Evolutionary conservation across 2,113 vertebrate species (phyloP), one percentile per base, ranked within the genome.

Genomic region (Pandion haliaetus): DNA sequence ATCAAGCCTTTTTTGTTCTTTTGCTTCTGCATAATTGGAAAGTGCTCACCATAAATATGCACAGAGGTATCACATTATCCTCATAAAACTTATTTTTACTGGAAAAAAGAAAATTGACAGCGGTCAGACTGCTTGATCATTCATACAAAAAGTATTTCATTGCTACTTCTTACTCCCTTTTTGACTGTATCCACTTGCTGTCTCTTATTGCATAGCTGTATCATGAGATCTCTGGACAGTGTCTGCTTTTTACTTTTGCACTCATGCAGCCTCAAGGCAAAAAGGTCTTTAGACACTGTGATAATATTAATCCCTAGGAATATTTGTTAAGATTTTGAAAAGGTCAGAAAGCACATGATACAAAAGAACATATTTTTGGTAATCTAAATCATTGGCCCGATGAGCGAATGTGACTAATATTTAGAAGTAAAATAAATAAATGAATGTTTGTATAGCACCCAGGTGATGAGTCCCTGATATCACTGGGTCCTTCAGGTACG

Each of bases 301-400:
- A 58, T 78, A 74, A 89, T 62, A 78, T 45, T 88, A 93, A 81
- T 88, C 65, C 5, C 1, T 52, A 81, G 13, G 32, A 96, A 81
- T 74, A 92, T 86, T 92, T 91, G 63, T 91, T 84, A 92, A 71
- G 69, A 78, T 78, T 84, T 91, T 81, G n/a, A 78, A 96, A 95
- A 96, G 86, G 59, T 91, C 88, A 92, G 59, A 88, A 88, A 95
- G 50, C 45, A 92, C 32, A 47, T 17, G 59, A 45, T 42, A 81
- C 36, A 96, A 66, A 93, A 81, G 15, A 58, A 74, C 1, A 8
- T 86, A 49, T 66, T 88, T 94, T 86, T 70, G 12, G 20, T 84
- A 47, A 74, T 92, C 77, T 50, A 90, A 92, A 70, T 83, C 54
- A 36, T 49, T 61, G 50, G 17, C 4, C 42, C 8, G 1, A 38